Evolutionary conservation across 35 echinoderm and acorn worm genomes (phyloP), one percentile per base, ranked within the genome.

Genomic region (Diadema setosum): DNA sequence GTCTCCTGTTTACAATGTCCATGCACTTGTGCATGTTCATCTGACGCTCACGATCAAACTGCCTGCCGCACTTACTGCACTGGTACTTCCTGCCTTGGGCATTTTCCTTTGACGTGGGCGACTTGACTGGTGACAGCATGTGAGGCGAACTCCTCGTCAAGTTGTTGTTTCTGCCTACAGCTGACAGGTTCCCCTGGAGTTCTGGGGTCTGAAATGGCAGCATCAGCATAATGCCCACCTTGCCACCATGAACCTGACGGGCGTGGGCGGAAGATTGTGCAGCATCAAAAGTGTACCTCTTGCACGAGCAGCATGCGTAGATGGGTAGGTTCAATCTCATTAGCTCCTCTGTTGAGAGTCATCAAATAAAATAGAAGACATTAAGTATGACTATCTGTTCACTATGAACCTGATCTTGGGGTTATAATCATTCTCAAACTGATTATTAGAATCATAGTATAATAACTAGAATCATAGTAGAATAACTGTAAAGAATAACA

Each of bases 21-120:
- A 76, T 5, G 18, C 70, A 76, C 21, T 35, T 76, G 70, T 76
- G 70, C 70, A 76, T 76, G 43, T 76, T 76, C 70, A 76, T 76
- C 39, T 76, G 70, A 8, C 70, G 8, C 23, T 7, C 70, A 40
- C 70, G 70, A 76, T 76, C 70, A 76, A 76, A 76, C 5, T 41
- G 33, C 21, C 70, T 76, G 7, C 43, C 39, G 20, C 70, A 76
- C n/a, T 76, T 76, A 1, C 36, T 15, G 17, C 70, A 76, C 0
- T 43, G 0, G 11, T 43, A 76, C 70, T 33, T 76, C 39, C 5
- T 41, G n/a, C n/a, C n/a, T n/a, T n/a, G n/a, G 26, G 29, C 36
- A 33, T 65, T 65, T 3, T 1, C 7, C 17, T 65, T 33, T 31
- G 61, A 25, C 5, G 61, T 14, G 8, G 61, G 61, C 5, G 26